phyloP scores from a whole-genome alignment of 1,140 invertebrate species.

The Batillaria attramentaria region DNA sequence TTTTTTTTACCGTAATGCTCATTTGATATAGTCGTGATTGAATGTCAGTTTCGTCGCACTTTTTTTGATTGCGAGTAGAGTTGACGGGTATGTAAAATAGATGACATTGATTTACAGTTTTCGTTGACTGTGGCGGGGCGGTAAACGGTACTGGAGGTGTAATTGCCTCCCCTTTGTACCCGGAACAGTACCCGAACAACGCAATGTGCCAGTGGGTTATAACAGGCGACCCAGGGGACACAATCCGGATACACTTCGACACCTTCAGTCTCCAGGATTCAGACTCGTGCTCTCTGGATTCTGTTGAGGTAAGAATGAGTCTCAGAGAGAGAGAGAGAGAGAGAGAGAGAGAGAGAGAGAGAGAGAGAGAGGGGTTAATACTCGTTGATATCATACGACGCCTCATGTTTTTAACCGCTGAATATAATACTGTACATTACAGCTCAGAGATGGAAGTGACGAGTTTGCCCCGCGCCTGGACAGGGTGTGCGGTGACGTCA shows the following conservation, averaged over 20 bases:
- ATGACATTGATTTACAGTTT: too few species aligned
- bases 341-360: background rate
- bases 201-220: background rate
- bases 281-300: background rate
- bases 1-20: too few species aligned
- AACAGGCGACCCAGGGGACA: background rate
- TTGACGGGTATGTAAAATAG: too few species aligned
- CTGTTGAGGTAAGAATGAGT: background rate
- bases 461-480: background rate
- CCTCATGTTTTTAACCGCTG: background rate
- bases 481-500: background rate
- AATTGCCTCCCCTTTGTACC: background rate
- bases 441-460: background rate
- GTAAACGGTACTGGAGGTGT: background rate
- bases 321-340: background rate
- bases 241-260: background rate
- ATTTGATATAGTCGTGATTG: too few species aligned
- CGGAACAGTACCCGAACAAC: background rate
- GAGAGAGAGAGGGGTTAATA: background rate
- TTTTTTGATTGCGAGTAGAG: too few species aligned
- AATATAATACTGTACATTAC: background rate
- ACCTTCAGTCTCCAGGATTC: background rate
- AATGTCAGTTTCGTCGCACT: too few species aligned
- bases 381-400: background rate
- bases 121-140: background rate